Conservation (phyloP, 2,888 invertebrate genomes). For the Gymnosoma rotundatum region DNA sequence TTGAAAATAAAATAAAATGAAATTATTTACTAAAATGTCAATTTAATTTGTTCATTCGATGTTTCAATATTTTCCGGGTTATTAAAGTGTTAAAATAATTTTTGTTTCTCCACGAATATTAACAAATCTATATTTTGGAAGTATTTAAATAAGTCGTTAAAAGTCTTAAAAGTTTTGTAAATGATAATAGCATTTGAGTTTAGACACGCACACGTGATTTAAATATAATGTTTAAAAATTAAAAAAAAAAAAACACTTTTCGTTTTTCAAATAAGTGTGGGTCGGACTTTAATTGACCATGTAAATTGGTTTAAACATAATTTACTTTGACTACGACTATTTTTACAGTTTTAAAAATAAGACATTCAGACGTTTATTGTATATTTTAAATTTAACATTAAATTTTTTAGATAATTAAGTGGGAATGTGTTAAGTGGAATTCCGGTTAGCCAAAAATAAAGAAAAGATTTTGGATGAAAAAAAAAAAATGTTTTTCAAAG, state of each 20-base stretch:
- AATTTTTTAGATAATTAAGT: conserved; percentile 22
- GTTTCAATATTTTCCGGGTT: conserved; percentile 54
- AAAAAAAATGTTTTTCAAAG: too few relatives aligned
- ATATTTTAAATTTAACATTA: conserved; percentile 24
- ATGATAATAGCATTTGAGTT: conserved; percentile 48
- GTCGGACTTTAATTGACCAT: conserved; percentile 50
- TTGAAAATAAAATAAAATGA: background rate
- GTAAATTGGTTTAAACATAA: conserved; percentile 43
- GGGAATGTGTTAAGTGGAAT: conserved; percentile 31
- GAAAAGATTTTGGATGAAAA: background rate
- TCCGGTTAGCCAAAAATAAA: background rate
- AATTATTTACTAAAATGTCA: conserved; percentile 29
- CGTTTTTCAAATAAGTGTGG: conserved; percentile 35
- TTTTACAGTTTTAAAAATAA: background rate
- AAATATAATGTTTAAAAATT: conserved; percentile 29
- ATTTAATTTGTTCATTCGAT: conserved; percentile 30
- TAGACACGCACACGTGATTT: conserved; percentile 62
- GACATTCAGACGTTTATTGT: conserved; percentile 6
- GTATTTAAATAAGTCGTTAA: background rate
- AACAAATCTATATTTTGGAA: background rate
- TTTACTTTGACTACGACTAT: background rate
- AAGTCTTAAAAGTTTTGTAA: conserved; percentile 13
- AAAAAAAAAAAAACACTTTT: background rate
- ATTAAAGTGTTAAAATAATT: conserved; percentile 52
- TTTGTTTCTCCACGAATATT: background rate